Base-by-base conservation (phyloP, 2,113 vertebrate species). In the Axis porcinus region DNA sequence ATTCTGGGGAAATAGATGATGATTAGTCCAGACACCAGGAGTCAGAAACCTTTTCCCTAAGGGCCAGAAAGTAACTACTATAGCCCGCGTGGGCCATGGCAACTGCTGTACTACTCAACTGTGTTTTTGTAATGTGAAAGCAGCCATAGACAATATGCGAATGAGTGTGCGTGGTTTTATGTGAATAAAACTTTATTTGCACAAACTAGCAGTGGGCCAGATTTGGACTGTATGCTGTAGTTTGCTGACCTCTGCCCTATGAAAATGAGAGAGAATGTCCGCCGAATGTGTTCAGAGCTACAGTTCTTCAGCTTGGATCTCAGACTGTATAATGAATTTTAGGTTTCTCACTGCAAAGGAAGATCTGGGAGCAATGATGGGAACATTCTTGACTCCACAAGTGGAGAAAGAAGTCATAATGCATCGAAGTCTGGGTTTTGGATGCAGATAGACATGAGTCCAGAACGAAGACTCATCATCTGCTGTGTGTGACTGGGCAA, bases 101-200 rank as follows among this genome's bases (percentile, higher is more conserved):
- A 7, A 40, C 52, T 81, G 54, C 13, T 2, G 0, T 30, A 10
- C 30, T 4, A 17, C 76, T 91, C 58, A 54, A 0, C 57, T 5
- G 2, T 33, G 83, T 19, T 58, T n/a, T 74, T 14, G 27, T 17
- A 30, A n/a, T 0, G 0, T 7, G 23, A 78, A 33, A 54, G n/a
- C 40, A 17, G 45, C 43, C 27, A 58, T 3, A 45, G 6, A 12
- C 5, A 7, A 50, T 27, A 8, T 2, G 1, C 4, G 17, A 52
- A 47, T 67, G 89, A 86, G 17, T 17, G 19, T 13, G 2, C 0
- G 0, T 33, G 47, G 27, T 12, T 78, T 8, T 43, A 58, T 96
- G 91, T 9, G 40, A 57, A 40, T 76, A 92, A 92, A 96, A 47
- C 88, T 88, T 91, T 90, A 87, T 92, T 81, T 43, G 33, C 6